Evolutionary conservation across 2,888 invertebrate species (phyloP).

Genomic region (Rhaphigaster nebulosa): DNA sequence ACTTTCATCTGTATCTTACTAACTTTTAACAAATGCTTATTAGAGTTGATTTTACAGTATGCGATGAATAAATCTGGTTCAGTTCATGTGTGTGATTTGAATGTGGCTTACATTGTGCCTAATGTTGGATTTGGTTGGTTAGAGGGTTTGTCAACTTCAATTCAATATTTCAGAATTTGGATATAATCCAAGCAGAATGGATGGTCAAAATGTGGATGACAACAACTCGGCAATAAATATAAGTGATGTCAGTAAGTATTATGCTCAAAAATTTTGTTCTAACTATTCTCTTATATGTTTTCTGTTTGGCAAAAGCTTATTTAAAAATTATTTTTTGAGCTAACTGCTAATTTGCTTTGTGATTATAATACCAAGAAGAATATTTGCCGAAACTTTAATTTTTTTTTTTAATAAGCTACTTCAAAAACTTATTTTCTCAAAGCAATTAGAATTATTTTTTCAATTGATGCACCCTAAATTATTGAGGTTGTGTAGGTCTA

Average conservation of each 20-base stretch:
- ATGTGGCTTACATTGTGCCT: constrained; percentile 47
- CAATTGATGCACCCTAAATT: background rate
- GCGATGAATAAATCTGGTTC: background rate
- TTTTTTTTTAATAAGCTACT: background rate
- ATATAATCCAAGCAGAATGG: constrained; percentile 69
- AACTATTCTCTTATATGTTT: constrained; percentile 29
- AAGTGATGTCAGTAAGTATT: constrained; percentile 85
- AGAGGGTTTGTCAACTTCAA: constrained; percentile 47
- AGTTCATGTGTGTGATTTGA: background rate
- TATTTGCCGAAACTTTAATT: background rate
- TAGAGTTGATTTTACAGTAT: constrained; percentile 7
- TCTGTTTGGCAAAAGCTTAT: background rate
- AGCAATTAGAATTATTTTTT: background rate
- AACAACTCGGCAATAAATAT: constrained; percentile 75
- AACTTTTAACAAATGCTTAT: constrained; percentile 8
- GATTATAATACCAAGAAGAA: background rate
- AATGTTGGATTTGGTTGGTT: constrained; percentile 22
- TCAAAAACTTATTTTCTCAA: background rate
- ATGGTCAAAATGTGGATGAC: constrained; percentile 65
- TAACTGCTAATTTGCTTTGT: background rate
- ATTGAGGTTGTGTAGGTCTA: background rate
- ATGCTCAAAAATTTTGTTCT: constrained; percentile 48
- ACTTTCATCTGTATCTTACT: constrained; percentile 4
- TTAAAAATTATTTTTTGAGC: background rate
- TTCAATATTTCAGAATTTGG: constrained; percentile 63